Evolutionary conservation across 2,113 vertebrate genomes (phyloP).

Genomic region (Acrocephalus kingi): DNA sequence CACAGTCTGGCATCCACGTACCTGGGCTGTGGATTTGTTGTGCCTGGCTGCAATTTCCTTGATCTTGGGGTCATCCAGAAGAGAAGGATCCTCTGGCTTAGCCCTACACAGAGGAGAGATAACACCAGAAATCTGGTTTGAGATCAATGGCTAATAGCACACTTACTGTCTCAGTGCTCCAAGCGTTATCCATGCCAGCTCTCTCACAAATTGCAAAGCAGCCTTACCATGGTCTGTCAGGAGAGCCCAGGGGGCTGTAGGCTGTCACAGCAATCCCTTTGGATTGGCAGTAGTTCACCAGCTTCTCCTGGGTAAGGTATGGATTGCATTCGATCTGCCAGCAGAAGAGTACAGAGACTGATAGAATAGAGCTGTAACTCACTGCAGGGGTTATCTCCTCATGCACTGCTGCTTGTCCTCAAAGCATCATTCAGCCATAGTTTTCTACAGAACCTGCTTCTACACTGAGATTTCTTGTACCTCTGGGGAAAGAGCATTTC

Average conservation of each 20-base stretch:
- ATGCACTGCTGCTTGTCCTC: neutral
- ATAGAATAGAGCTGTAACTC: neutral
- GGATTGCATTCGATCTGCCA: slow-evolving; percentile 90
- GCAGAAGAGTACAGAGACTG: neutral
- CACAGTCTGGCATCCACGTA: neutral
- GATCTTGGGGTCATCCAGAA: slow-evolving; percentile 85
- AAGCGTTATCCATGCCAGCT: neutral
- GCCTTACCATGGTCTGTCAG: slow-evolving; percentile 89
- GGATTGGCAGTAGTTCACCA: slow-evolving; percentile 86
- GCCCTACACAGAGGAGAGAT: slow-evolving; percentile 71
- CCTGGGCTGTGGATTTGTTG: slow-evolving; percentile 88
- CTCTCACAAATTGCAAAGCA: neutral
- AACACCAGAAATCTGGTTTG: neutral
- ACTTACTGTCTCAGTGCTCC: neutral
- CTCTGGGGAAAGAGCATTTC: neutral
- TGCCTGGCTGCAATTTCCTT: slow-evolving; percentile 82
- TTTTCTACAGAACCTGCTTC: neutral
- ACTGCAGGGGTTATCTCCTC: neutral
- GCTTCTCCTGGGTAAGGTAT: slow-evolving; percentile 89
- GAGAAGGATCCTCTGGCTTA: slow-evolving; percentile 80
- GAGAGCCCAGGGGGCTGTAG: slow-evolving; percentile 93
- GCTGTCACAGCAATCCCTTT: slow-evolving; percentile 89
- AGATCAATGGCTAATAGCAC: fast-evolving
- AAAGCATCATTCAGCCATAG: fast-evolving
- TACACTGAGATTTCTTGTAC: neutral